Evolutionary conservation across 2,888 invertebrate species (phyloP), one percentile per base, ranked within the genome.

Genomic region (Drosophila picticornis): DNA sequence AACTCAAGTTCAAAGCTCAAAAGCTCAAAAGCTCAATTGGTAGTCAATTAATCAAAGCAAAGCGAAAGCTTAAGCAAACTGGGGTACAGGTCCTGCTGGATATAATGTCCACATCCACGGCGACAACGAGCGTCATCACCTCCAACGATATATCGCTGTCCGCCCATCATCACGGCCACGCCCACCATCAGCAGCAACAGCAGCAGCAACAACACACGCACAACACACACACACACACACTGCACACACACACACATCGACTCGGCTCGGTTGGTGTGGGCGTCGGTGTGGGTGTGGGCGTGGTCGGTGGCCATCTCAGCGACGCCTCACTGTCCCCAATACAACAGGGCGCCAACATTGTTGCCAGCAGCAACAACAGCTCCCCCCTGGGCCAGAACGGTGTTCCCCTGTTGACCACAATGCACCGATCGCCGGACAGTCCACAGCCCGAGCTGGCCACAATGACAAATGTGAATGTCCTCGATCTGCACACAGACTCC

Each of bases 391-490:
- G 87, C 16, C 84, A 90, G 48, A 93, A 93, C 89, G 92, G 92
- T 31, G 84, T 93, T 34, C 90, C 93, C 4, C 83, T 93, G 22
- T 72, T 93, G 55, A 91, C 93, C 74, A 88, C 92, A 22, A 93
- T 93, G 90, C 93, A 93, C 64, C 92, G 92, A 57, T 93, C 93
- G 16, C 95, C 95, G 52, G 95, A 95, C 59, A 93, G 95, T 94
- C 96, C 95, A 86, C 96, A 96, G 86, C 95, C 96, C 77, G 96
- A 97, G 94, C 94, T 97, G 83, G 96, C 97, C 81, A 97, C 97
- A 90, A 97, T 97, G 97, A 97, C 97, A 74, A 97, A 97, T 67
- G 97, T 97, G 80, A 97, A 96, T 91, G 97, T 97, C 43, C 95
- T 97, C 87, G 97, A 97, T 90, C 94, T 96, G 90, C 94, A 93